A percentile compares a stretch with the other conserved stretches of the same genome.
phyloP scores from a whole-genome alignment of 1,140 invertebrate genomes.

The Agrypnia vestita region DNA sequence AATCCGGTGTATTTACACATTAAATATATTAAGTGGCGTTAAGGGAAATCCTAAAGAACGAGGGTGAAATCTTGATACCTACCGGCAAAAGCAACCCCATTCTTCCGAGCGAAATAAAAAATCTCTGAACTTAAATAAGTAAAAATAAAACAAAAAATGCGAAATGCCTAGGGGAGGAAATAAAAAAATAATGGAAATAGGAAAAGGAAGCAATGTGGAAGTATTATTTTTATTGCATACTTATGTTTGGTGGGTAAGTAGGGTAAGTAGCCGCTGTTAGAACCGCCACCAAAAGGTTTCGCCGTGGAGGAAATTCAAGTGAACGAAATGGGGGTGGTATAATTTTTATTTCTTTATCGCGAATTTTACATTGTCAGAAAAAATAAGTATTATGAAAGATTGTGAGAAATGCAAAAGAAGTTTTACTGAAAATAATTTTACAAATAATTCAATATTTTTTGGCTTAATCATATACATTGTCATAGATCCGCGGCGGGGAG shows the following conservation, averaged over 20 bases:
- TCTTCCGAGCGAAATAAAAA: constrained; percentile 44
- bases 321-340: no score
- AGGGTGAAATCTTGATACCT: constrained; percentile 23
- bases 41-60: neutral
- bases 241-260: constrained; percentile 56
- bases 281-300: constrained; percentile 55
- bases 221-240: constrained; percentile 61
- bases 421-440: no score
- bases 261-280: constrained; percentile 54
- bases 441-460: no score
- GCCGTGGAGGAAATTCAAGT: neutral
- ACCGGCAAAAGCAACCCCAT: constrained; percentile 19
- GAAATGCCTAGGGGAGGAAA: constrained; percentile 52
- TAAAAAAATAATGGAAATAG: constrained; percentile 61
- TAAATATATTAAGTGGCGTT: constrained; percentile 13
- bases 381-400: no score
- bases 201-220: constrained; percentile 61
- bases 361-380: no score
- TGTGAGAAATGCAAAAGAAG: no score
- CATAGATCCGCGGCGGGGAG: no score
- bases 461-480: no score
- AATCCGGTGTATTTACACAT: neutral
- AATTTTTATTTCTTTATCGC: no score
- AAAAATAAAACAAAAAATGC: constrained; percentile 57
- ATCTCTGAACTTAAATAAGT: constrained; percentile 58